Evolutionary conservation across 2,113 vertebrate species (phyloP).

Genomic region (Camelus bactrianus): DNA sequence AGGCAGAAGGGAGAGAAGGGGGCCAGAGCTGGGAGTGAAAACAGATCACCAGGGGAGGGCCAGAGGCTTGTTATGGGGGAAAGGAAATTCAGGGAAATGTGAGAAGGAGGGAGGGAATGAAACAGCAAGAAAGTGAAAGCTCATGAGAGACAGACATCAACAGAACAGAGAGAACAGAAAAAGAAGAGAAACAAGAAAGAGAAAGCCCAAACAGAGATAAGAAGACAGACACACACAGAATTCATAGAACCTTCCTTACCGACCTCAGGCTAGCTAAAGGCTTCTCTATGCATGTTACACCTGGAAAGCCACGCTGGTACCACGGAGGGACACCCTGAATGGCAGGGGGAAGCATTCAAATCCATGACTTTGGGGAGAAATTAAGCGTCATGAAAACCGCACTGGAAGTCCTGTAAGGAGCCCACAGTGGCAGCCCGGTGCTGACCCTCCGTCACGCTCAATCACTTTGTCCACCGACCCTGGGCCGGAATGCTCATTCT

Average conservation of each 20-base stretch:
- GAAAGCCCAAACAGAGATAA: neutral
- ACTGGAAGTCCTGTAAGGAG: neutral
- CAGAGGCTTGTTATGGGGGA: accelerated
- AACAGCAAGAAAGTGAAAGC: neutral
- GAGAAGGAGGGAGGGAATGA: accelerated
- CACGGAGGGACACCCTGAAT: neutral
- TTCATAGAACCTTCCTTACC: neutral
- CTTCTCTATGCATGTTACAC: too few relatives aligned
- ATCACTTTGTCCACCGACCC: neutral
- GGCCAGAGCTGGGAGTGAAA: neutral
- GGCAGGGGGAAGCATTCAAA: neutral
- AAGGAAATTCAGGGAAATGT: neutral
- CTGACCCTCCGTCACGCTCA: too few relatives aligned
- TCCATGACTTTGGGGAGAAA: too few relatives aligned
- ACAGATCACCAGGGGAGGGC: neutral
- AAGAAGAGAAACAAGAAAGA: neutral
- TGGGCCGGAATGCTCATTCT: neutral
- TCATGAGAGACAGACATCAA: too few relatives aligned
- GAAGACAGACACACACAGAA: neutral
- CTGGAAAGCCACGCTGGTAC: neutral
- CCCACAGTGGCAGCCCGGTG: accelerated
- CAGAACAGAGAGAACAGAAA: neutral
- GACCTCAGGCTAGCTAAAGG: neutral
- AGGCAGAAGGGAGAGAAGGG: neutral
- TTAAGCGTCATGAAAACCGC: accelerated